Base-by-base conservation (phyloP, 2,888 invertebrate species). In the Lamproptera curius region DNA sequence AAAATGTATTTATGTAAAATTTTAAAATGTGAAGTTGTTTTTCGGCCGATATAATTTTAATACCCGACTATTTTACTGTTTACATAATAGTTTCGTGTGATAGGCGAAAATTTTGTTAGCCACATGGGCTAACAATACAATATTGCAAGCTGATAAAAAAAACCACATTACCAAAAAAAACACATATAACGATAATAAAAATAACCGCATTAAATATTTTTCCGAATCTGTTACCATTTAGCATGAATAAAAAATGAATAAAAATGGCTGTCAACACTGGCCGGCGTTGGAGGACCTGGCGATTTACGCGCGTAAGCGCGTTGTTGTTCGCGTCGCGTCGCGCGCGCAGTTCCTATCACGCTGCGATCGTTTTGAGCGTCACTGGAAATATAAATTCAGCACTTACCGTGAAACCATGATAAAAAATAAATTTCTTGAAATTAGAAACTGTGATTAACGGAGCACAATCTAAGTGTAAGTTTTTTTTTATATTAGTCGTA, bases 301-400 rank as follows among this genome's bases (percentile, higher is more conserved):
- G 63, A 55, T 62, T 59, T 57, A 59, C 67, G 69, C 71, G 68
- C 62, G 17, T 70, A 59, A 50, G 49, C 53, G 56, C 45, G 66
- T 59, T 66, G 70, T 60, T 61, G 66, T 61, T 69, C 66, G 62
- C 71, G 74, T 68, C 70, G 65, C 65, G 67, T 59, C 75, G 72
- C 73, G 63, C 72, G 76, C 83, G 81, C 81, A 80, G 79, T 82
- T 64, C 63, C 62, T 69, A 62, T 65, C 66, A 67, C 76, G 76
- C 76, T 61, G 63, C 76, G 74, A 65, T 76, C 73, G 74, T 77
- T 78, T 76, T 76, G 76, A 81, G 78, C 83, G 84, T 79, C 72
- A 72, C 76, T 76, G 65, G 67, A 76, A 73, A 69, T 74, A 73
- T 2, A 11, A 31, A 31, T 31, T 31, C 13, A 70, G 76, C 78